These are phyloP conservation scores for Petaurus breviceps DNA, from an alignment of 2,113 vertebrate genomes.

Conservation along the genomic window DNA sequence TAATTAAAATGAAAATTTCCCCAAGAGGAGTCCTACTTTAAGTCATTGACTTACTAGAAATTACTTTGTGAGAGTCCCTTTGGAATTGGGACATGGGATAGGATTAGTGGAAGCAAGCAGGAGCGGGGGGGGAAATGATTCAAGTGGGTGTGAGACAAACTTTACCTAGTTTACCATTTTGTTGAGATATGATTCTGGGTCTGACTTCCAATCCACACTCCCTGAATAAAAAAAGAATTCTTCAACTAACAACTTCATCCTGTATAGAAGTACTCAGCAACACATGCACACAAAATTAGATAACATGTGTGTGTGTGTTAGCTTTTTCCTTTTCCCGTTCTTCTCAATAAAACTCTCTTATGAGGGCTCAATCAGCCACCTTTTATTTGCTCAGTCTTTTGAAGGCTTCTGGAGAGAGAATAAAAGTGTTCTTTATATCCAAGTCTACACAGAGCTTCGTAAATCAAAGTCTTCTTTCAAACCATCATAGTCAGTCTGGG, in stretches of 20 bases:
- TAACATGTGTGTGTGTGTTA: conserved; percentile 3
- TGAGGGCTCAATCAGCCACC: conserved; percentile 47
- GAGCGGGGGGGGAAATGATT: background rate
- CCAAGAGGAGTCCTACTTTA: conserved; percentile 9
- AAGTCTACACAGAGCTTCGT: background rate
- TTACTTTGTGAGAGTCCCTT: background rate
- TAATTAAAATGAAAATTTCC: conserved; percentile 17
- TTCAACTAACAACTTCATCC: conserved; percentile 9
- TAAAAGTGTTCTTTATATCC: background rate
- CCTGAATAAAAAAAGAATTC: conserved; percentile 16
- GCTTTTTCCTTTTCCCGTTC: background rate
- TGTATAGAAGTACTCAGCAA: conserved; percentile 31
- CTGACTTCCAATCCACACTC: background rate
- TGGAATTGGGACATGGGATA: background rate
- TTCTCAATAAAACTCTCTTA: conserved; percentile 47
- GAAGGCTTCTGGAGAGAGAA: conserved; percentile 66
- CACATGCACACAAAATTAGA: conserved; percentile 19
- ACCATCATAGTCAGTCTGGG: background rate
- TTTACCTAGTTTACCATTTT: background rate
- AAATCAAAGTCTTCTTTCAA: background rate
- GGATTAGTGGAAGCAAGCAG: background rate
- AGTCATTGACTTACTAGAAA: conserved; percentile 12
- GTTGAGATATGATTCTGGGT: conserved; percentile 31
- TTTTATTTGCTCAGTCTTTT: conserved; percentile 50
- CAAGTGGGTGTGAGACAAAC: background rate